phyloP scores from a whole-genome alignment of 2,888 invertebrate species.

The Argyra leucocephala region DNA sequence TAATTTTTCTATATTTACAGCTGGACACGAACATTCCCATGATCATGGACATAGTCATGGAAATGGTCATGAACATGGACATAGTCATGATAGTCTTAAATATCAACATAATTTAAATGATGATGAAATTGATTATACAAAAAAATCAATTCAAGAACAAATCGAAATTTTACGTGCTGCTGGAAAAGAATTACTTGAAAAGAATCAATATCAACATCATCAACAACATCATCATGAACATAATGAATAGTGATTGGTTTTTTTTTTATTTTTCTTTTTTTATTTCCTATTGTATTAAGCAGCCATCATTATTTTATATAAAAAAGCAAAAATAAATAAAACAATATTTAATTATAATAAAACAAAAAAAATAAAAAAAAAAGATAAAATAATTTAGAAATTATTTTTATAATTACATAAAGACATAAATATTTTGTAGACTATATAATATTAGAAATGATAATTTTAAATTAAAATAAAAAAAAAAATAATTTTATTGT shows the following conservation, averaged over 20 bases:
- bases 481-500: too few relatives aligned
- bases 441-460: too few relatives aligned
- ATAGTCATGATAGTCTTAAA: background rate
- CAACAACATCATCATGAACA: background rate
- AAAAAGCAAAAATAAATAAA: too few relatives aligned
- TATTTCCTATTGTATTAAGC: too few relatives aligned
- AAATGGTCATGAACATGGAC: background rate
- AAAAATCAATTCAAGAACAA: constrained; percentile 4
- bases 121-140: constrained; percentile 4
- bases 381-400: too few relatives aligned
- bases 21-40: background rate
- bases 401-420: too few relatives aligned
- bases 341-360: too few relatives aligned
- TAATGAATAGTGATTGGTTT: background rate
- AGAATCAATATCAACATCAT: background rate
- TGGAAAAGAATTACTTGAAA: background rate
- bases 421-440: too few relatives aligned
- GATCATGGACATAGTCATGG: background rate
- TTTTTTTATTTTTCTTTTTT: too few relatives aligned
- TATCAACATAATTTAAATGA: background rate
- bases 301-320: too few relatives aligned
- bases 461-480: too few relatives aligned
- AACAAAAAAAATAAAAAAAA: too few relatives aligned
- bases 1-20: background rate
- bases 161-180: background rate